A percentile compares a stretch with the other conserved stretches of the same genome.
Conservation (phyloP, 2,113 vertebrate genomes). For the Heliornis fulica region DNA sequence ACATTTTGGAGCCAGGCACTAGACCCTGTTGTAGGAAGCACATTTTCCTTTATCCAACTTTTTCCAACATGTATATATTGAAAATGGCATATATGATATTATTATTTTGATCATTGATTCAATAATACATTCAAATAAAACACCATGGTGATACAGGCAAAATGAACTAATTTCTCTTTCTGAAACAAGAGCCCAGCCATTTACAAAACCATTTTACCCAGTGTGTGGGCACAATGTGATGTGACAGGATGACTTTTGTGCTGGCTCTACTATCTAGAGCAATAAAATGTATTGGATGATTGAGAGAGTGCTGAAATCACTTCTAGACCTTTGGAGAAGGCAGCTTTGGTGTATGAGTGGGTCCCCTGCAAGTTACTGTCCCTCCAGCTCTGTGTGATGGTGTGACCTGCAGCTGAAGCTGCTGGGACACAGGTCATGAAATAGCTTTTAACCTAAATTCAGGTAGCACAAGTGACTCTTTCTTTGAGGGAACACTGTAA, state of each 20-base stretch:
- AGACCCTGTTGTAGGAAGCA: background rate
- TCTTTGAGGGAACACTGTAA: background rate
- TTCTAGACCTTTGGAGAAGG: background rate
- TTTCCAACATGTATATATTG: background rate
- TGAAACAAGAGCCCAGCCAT: background rate
- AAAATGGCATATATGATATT: background rate
- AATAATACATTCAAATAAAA: background rate
- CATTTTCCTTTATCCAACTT: background rate
- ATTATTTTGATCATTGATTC: background rate
- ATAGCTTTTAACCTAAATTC: background rate
- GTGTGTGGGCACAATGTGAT: background rate
- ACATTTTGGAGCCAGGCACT: background rate
- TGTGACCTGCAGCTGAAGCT: background rate
- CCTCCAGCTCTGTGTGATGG: background rate
- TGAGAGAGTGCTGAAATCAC: background rate
- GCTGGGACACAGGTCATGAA: background rate
- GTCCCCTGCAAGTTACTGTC: rapidly evolving
- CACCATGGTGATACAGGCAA: background rate
- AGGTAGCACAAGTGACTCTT: background rate
- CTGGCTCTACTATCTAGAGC: background rate
- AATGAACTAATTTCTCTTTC: background rate
- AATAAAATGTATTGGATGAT: background rate
- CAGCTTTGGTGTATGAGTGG: background rate
- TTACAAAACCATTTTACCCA: background rate
- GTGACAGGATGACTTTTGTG: background rate